A percentile compares a stretch with the other conserved stretches of the same genome.
Evolutionary conservation across 2,888 invertebrate genomes (phyloP).

Genomic region (Andrena praecox): DNA sequence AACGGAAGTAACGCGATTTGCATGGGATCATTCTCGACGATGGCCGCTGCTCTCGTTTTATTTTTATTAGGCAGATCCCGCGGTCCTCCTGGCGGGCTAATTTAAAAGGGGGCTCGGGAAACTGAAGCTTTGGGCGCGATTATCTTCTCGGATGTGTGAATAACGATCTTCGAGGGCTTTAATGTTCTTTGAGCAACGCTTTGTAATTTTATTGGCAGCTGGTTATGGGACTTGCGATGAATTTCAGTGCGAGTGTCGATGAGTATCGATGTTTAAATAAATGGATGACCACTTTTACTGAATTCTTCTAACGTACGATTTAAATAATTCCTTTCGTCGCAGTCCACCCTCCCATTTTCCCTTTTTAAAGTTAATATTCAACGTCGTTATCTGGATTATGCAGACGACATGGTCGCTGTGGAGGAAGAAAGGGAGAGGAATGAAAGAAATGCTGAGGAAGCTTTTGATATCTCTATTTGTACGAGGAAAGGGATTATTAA

Average conservation of each 20-base stretch:
- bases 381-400: neutral
- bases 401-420: neutral
- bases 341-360: neutral
- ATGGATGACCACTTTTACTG: neutral
- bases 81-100: slow-evolving; percentile 8
- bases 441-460: neutral
- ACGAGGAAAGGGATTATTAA: neutral
- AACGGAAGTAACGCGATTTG: slow-evolving; percentile 63
- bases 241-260: too few relatives aligned
- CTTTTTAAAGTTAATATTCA: neutral
- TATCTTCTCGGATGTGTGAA: neutral
- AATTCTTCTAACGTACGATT: too few relatives aligned
- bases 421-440: neutral
- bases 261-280: too few relatives aligned
- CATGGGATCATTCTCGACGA: slow-evolving; percentile 54
- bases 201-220: too few relatives aligned
- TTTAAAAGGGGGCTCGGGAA: neutral
- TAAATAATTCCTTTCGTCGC: neutral
- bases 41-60: slow-evolving; percentile 29
- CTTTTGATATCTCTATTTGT: neutral
- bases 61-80: slow-evolving; percentile 6
- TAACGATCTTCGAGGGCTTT: neutral
- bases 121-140: neutral
- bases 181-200: too few relatives aligned
- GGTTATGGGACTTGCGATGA: too few relatives aligned